phyloP scores from a whole-genome alignment of 1,140 invertebrate species.

The Zaprionus tsacasi region DNA sequence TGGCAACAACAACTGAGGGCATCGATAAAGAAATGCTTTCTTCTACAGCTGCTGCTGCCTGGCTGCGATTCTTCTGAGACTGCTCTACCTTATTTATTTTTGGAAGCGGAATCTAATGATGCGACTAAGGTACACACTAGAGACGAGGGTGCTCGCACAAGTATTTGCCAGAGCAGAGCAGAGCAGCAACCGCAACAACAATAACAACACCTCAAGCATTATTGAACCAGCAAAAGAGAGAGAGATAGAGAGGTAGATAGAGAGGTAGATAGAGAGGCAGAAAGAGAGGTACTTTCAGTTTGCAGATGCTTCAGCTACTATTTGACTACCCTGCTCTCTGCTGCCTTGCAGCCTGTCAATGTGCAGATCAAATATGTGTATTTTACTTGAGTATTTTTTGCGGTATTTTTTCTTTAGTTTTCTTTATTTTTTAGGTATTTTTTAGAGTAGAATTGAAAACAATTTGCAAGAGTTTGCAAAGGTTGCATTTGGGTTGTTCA shows the following conservation, averaged over 20 bases:
- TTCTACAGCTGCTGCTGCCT: too few species aligned
- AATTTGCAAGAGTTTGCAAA: background rate
- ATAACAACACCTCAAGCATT: slow-evolving; percentile 4
- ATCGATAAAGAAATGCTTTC: slow-evolving; percentile 56
- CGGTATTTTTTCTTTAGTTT: background rate
- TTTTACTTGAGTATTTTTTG: background rate
- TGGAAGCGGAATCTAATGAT: slow-evolving; percentile 47
- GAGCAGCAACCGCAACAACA: background rate
- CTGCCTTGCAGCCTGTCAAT: slow-evolving; percentile 2
- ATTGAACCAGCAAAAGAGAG: slow-evolving; percentile 15
- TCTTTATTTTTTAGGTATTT: too few species aligned
- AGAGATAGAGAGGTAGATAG: background rate
- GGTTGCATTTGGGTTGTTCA: background rate
- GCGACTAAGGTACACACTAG: slow-evolving; percentile 21
- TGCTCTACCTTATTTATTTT: slow-evolving; percentile 25
- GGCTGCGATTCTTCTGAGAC: too few species aligned
- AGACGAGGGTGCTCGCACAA: background rate
- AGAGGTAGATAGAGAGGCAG: background rate
- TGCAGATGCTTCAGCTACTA: slow-evolving; percentile 39
- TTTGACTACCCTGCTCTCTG: slow-evolving; percentile 2
- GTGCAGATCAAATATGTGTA: slow-evolving; percentile 10
- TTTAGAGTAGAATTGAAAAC: background rate
- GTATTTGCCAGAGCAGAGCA: background rate
- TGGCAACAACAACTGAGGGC: slow-evolving; percentile 46
- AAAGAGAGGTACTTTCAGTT: slow-evolving; percentile 39